Percentiles rank a stretch among this genome's conserved stretches.
Evolutionary conservation across 2,113 vertebrate species (phyloP).

Genomic region (Alouatta palliata): DNA sequence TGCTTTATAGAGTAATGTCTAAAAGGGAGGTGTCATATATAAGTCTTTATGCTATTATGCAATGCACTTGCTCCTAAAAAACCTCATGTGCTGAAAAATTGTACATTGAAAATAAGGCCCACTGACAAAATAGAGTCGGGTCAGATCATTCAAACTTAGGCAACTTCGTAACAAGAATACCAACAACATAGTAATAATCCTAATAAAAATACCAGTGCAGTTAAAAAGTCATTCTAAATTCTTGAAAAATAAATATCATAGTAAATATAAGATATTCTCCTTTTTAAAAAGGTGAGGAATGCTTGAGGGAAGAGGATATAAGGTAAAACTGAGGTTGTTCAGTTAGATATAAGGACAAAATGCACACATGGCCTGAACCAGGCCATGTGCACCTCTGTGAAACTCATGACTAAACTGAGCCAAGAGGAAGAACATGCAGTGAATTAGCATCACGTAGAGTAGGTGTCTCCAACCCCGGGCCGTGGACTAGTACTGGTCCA

Average conservation of each 20-base stretch:
- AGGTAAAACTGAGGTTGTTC: not conserved
- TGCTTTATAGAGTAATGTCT: not conserved
- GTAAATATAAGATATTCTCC: not conserved
- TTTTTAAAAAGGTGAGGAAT: not conserved
- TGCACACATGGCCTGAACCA: not conserved
- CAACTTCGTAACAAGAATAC: not conserved
- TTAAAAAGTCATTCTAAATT: not conserved
- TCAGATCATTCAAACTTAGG: not conserved
- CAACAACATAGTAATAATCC: not conserved
- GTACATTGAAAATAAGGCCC: not conserved
- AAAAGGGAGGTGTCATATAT: not conserved
- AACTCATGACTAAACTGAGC: not conserved
- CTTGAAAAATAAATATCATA: not conserved
- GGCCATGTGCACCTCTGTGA: not conserved
- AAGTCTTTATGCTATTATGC: not conserved
- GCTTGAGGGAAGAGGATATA: not conserved
- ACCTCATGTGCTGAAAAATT: not conserved
- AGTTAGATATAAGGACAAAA: not conserved
- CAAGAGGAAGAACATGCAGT: not conserved
- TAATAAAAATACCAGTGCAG: not conserved
- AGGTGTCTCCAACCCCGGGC: too few species aligned
- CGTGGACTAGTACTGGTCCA: too few species aligned
- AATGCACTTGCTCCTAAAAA: not conserved
- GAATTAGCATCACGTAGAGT: rapidly evolving
- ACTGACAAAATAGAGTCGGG: not conserved